Base-by-base conservation (phyloP, 2,113 vertebrate genomes). In the Sceloporus tristichus region DNA sequence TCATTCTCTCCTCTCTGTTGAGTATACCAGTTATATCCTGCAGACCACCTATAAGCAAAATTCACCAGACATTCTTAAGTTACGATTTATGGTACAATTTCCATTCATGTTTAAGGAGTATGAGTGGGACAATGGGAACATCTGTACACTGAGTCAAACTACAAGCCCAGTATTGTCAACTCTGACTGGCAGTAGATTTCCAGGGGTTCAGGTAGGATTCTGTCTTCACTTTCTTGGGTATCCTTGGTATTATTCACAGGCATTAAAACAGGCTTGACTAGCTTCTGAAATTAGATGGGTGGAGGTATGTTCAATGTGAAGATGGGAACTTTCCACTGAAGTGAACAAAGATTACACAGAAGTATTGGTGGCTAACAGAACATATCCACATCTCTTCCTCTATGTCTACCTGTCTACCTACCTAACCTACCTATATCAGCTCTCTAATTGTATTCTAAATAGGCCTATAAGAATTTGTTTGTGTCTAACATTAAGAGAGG, bases 1-100 rank as follows among this genome's bases (percentile, higher is more conserved):
- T 95, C 89, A 94, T 84, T 87, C 79, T 78, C 79, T 80, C 90
- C 89, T 95, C 92, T 95, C 85, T 94, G 59, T 73, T 86, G 42
- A 75, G 84, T 89, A 93, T 54, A 42, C 89, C 93, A 92, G 21
- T 79, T 85, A 85, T 76, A 91, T 91, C 88, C 91, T 95, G 94
- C 87, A 13, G 66, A 9, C 25, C 18, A 62, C 88, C 86, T 85
- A 92, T 88, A 95, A 90, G 29, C 9, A 74, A 8, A 88, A 40
- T 27, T 29, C 71, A 76, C 71, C 27, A 82, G 62, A 21, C 56
- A 76, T 56, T 53, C 10, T 2, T 75, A 21, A 7, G 48, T 54
- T 34, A 75, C 70, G 19, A 16, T 48, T 2, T 75, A 21, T 7
- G 48, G 70, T 34, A 75, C 79, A 29, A 16, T 48, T 40, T 48